phyloP scores from a whole-genome alignment of 2,113 vertebrate genomes.

The Helogale parvula region DNA sequence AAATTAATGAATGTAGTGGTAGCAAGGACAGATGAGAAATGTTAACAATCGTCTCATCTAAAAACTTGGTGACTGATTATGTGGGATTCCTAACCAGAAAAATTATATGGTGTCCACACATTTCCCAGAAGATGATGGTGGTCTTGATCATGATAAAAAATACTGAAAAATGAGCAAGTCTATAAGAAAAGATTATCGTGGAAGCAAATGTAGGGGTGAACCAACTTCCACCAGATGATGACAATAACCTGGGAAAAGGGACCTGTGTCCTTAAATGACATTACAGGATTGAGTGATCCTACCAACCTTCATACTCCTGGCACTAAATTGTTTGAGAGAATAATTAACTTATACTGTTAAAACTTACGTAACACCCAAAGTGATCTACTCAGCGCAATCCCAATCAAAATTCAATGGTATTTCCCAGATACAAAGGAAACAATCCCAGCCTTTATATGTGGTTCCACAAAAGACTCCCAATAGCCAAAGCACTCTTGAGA shows the following conservation, averaged over 20 bases:
- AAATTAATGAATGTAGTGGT: not conserved
- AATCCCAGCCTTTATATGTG: not conserved
- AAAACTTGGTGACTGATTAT: not conserved
- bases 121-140: not conserved
- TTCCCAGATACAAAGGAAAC: not conserved
- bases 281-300: not conserved
- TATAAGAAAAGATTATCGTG: not conserved
- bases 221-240: not conserved
- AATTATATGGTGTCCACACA: not conserved
- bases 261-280: not conserved
- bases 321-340: not conserved
- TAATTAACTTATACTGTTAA: not conserved
- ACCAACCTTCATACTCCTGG: not conserved
- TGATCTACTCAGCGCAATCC: not conserved
- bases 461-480: not conserved
- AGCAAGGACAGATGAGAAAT: not conserved
- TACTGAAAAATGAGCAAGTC: not conserved
- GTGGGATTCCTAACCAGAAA: not conserved
- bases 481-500: not conserved
- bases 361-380: not conserved
- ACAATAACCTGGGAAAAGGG: not conserved
- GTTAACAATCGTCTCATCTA: not conserved
- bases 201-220: not conserved
- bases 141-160: not conserved
- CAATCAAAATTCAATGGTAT: not conserved